Base-by-base conservation (phyloP, 2,797 vertebrate genomes). In the Spinus olivaceus region DNA sequence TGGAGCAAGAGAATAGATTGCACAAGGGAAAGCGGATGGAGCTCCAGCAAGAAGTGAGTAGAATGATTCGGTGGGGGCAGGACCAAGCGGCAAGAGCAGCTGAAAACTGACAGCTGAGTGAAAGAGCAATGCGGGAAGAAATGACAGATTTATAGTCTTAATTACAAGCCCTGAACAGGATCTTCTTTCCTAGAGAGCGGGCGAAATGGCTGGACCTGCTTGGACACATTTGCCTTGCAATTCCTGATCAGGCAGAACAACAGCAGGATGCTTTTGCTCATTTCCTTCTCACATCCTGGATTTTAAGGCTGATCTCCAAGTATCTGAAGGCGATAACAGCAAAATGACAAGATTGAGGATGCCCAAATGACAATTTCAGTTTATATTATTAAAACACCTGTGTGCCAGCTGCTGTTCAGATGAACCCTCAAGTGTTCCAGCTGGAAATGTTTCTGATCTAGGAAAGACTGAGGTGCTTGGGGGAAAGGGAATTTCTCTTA, bases 71-170 rank as follows among this genome's bases (percentile, higher is more conserved):
- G 22, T 81, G 54, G 85, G 72, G 82, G 86, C 82, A 83, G 78
- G 20, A 86, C 27, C 17, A 3, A 83, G 63, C 33, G 78, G 86
- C 81, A 65, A 41, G 79, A 72, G 66, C n/a, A 65, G 71, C 86
- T 51, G 86, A 88, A 44, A 11, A 69, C 69, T 65, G 93, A 46
- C 91, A 79, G 65, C 8, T 3, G 71, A 84, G 50, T 4, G 14
- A 61, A 91, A 86, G 35, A 81, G 78, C 28, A 60, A 23, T 32
- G 67, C 8, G 35, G 59, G 79, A 86, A 91, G 76, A 95, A 91
- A 92, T 89, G 76, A 95, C 86, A 95, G 92, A 95, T 91, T 92
- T 95, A 92, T 65, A 32, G 15, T 74, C 57, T 6, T 59, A 95
- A 78, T 94, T 96, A 69, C 89, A 74, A 81, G 53, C 41, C 5